Evolutionary conservation across 2,888 invertebrate species (phyloP), one percentile per base, ranked within the genome.

Genomic region (Petrolisthes manimaculis): DNA sequence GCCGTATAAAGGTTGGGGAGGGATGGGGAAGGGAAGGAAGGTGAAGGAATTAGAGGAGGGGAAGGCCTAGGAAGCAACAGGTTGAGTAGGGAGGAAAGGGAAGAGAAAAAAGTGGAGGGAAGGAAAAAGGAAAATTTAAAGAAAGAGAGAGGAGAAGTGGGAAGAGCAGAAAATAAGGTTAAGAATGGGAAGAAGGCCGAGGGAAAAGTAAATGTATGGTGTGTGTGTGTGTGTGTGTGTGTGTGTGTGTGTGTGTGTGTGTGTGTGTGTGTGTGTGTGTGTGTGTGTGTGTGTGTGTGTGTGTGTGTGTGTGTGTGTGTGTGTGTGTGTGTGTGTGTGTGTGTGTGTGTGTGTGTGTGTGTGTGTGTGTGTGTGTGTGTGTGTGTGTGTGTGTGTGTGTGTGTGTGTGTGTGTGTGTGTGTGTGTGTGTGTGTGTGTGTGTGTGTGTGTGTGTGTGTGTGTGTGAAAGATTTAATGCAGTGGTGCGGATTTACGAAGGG

Each of bases 181-280:
- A 37, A 37, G 37, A 37, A 37, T 1, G 37, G 37, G 37, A 37
- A 37, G 37, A 37, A 37, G 2, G 2, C 37, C 37, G 37, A 37
- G 37, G 2, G 37, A 37, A 37, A 37, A 37, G 37, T n/a, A n/a
- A 67, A 24, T 67, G 21, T 61, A 54, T 51, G 81, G 61, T 81
- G 67, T 6, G 24, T 81, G 24, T 55, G 37, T 54, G 21, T n/a
- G 51, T 53, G n/a, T 71, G 56, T 51, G 51, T 71, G 51, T 53
- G 56, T 51, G n/a, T 71, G 51, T 71, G 53, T 53, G 53, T 69
- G 69, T 83, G 69, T 83, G 53, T 82, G 67, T 82, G 51, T 82
- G 75, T 55, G 80, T 14, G 71, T 82, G 67, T 82, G 51, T 82
- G 75, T 55, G 80, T 14, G 71, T 82, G 67, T 82, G 51, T 82